Conservation (phyloP, 2,113 vertebrate species). For the Entelurus aequoreus region DNA sequence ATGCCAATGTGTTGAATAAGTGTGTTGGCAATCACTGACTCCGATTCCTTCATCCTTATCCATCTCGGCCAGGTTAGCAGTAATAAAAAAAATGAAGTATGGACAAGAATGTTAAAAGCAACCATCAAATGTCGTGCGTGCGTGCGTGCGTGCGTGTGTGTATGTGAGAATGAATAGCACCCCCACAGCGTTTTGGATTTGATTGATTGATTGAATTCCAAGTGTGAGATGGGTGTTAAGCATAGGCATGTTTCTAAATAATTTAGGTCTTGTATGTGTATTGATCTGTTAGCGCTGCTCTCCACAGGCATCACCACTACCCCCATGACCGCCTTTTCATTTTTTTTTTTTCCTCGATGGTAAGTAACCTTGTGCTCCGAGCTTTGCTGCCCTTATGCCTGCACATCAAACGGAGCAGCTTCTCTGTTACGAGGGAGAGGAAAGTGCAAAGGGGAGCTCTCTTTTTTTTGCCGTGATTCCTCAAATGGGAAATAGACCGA, state of each 20-base stretch:
- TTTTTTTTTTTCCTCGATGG: slow-evolving; percentile 41
- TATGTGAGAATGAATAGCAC: slow-evolving; percentile 27
- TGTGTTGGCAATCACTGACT: slow-evolving; percentile 1
- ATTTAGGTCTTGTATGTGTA: slow-evolving; percentile 69
- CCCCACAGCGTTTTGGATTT: slow-evolving; percentile 63
- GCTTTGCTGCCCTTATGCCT: slow-evolving; percentile 28
- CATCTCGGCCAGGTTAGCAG: slow-evolving; percentile 44
- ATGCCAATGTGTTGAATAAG: slow-evolving; percentile 27
- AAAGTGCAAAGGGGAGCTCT: slow-evolving; percentile 26
- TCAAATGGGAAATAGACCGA: slow-evolving; percentile 27
- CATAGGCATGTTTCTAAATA: slow-evolving; percentile 56
- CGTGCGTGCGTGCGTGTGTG: slow-evolving; percentile 34
- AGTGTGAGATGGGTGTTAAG: slow-evolving; percentile 42
- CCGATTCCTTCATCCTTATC: slow-evolving; percentile 30
- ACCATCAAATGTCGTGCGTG: slow-evolving; percentile 64
- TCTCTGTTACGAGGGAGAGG: slow-evolving; percentile 25
- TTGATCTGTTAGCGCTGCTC: slow-evolving; percentile 61
- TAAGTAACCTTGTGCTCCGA: slow-evolving; percentile 56
- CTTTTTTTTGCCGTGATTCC: slow-evolving; percentile 28
- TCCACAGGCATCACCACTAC: slow-evolving; percentile 41
- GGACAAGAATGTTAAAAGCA: slow-evolving; percentile 70
- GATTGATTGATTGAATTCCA: slow-evolving; percentile 44
- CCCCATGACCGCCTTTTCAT: slow-evolving; percentile 14
- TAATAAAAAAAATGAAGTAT: slow-evolving; percentile 56
- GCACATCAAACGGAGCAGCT: slow-evolving; percentile 48